phyloP scores from a whole-genome alignment of 2,797 vertebrate species.

The Pteropus rufus region DNA sequence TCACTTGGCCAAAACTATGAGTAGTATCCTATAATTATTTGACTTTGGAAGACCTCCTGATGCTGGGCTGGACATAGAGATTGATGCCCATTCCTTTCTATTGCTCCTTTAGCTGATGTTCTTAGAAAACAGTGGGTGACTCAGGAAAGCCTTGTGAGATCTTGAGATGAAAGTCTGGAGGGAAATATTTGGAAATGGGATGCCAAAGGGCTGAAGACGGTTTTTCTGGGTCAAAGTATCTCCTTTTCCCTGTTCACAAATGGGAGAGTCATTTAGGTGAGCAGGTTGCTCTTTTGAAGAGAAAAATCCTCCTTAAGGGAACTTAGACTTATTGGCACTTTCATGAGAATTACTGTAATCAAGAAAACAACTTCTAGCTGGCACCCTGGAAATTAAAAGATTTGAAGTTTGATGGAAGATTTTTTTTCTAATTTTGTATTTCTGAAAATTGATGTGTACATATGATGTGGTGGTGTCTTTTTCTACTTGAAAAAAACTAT shows the following conservation, averaged over 20 bases:
- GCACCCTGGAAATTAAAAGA: not conserved
- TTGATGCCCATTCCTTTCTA: not conserved
- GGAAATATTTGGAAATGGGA: not conserved
- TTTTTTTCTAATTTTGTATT: conserved; percentile 6
- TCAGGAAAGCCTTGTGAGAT: not conserved
- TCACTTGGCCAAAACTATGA: not conserved
- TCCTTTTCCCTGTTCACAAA: not conserved
- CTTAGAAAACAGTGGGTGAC: not conserved
- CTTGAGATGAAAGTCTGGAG: not conserved
- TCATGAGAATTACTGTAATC: conserved; percentile 38
- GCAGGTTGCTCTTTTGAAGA: not conserved
- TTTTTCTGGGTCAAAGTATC: not conserved
- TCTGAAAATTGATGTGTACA: conserved; percentile 25
- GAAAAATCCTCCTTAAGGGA: not conserved
- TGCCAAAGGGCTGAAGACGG: not conserved
- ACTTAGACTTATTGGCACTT: not conserved
- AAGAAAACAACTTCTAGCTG: not conserved
- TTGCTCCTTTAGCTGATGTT: not conserved
- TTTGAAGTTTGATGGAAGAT: conserved; percentile 1
- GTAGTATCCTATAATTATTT: not conserved
- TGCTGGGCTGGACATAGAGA: not conserved
- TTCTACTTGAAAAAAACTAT: not conserved
- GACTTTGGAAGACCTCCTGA: not conserved
- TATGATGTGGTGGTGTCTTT: not conserved
- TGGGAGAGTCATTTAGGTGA: not conserved